Evolutionary conservation across 2,888 invertebrate genomes (phyloP).

Genomic region (Acleris laterana): DNA sequence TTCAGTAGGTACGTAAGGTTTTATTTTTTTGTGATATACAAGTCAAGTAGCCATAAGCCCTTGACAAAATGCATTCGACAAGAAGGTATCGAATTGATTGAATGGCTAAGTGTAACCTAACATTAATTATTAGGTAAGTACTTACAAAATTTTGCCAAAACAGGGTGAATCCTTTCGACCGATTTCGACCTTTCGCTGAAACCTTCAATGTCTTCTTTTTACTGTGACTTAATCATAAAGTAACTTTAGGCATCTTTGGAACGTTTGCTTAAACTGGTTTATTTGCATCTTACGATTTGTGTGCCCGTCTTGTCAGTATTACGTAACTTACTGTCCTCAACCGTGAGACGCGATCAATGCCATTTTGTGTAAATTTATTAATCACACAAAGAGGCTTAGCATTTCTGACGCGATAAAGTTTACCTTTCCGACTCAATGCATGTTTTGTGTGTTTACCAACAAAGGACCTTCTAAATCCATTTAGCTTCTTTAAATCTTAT

Average conservation of each 20-base stretch:
- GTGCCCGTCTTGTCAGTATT: slow-evolving; percentile 25
- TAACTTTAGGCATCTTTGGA: slow-evolving; percentile 22
- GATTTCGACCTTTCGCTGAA: not conserved
- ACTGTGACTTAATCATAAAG: slow-evolving; percentile 1
- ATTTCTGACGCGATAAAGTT: slow-evolving; percentile 12
- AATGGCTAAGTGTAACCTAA: no score
- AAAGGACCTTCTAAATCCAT: slow-evolving; percentile 18
- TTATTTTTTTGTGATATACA: no score
- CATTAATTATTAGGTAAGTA: no score
- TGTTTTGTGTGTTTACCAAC: slow-evolving; percentile 19
- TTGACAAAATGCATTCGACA: no score
- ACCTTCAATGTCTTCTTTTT: not conserved
- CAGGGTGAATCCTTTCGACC: no score
- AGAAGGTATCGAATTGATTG: no score
- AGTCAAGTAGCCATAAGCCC: no score
- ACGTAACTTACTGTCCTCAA: slow-evolving; percentile 34
- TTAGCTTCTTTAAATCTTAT: slow-evolving; percentile 16
- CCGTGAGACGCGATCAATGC: slow-evolving; percentile 34
- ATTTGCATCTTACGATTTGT: slow-evolving; percentile 32
- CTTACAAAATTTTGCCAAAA: no score
- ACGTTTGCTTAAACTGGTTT: slow-evolving; percentile 30
- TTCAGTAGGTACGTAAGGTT: no score
- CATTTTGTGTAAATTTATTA: slow-evolving; percentile 25
- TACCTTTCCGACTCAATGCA: slow-evolving; percentile 14
- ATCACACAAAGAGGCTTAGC: slow-evolving; percentile 27